Conservation (phyloP, 2,797 vertebrate genomes). For the Mormyrus proboscirostris region DNA sequence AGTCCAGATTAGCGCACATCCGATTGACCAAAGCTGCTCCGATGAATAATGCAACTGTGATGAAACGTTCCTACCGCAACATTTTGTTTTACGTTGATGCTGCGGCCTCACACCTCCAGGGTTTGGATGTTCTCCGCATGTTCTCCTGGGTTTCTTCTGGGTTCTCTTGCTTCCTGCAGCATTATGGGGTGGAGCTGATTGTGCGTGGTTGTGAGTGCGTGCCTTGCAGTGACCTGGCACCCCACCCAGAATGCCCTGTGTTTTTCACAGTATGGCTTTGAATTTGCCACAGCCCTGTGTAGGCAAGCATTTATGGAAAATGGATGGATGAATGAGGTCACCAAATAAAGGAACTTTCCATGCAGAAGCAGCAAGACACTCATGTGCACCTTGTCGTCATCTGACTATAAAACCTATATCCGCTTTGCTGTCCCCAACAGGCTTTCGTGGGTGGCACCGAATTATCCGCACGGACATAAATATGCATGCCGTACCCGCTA, state of each 20-base stretch:
- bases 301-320: background rate
- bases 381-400: background rate
- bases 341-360: background rate
- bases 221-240: background rate
- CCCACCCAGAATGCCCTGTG: background rate
- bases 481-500: slow-evolving; percentile 53
- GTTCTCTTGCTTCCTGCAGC: background rate
- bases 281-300: background rate
- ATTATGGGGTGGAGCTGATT: background rate
- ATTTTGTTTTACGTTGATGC: background rate
- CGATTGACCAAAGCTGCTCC: background rate
- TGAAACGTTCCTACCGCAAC: background rate
- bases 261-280: background rate
- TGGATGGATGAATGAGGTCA: background rate
- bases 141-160: background rate
- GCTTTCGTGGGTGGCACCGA: slow-evolving; percentile 36
- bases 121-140: background rate
- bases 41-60: background rate
- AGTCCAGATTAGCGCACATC: background rate
- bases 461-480: slow-evolving; percentile 47
- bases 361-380: background rate
- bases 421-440: background rate
- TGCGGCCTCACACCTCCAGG: background rate
- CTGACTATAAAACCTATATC: background rate
- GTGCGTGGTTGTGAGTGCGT: background rate